phyloP scores from a whole-genome alignment of 2,797 vertebrate genomes.

The Sandelia bainsii region DNA sequence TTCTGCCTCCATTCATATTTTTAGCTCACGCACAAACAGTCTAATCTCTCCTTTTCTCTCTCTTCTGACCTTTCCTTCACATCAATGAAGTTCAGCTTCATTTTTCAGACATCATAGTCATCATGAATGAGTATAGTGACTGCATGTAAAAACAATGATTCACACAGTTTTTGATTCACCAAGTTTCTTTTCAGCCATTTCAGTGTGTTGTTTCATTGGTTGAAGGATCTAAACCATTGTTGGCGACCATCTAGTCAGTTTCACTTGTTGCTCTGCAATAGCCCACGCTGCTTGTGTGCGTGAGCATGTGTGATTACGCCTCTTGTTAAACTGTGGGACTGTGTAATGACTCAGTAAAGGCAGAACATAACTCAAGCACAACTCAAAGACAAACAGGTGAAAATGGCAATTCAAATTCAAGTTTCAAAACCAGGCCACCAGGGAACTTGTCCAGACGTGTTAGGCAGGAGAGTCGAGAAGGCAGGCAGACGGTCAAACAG shows the following conservation, averaged over 20 bases:
- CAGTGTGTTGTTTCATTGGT: background rate
- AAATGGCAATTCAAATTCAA: too few relatives aligned
- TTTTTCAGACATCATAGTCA: slow-evolving; percentile 16
- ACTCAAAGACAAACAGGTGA: background rate
- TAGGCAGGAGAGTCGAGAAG: too few relatives aligned
- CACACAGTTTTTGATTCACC: too few relatives aligned
- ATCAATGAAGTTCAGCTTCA: slow-evolving; percentile 18
- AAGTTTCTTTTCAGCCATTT: background rate
- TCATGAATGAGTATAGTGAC: slow-evolving; percentile 17
- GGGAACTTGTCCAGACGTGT: too few relatives aligned
- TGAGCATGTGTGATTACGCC: background rate
- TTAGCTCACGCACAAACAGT: background rate
- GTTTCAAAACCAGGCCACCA: too few relatives aligned
- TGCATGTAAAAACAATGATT: background rate
- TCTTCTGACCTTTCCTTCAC: slow-evolving; percentile 31
- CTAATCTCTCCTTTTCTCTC: background rate
- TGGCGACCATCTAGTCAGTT: background rate
- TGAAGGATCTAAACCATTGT: background rate
- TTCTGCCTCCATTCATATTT: slow-evolving; percentile 13
- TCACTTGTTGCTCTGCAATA: background rate
- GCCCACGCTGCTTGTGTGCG: background rate
- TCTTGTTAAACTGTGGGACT: background rate
- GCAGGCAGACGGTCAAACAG: too few relatives aligned
- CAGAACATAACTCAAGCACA: background rate
- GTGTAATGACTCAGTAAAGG: background rate